Evolutionary conservation across 2,888 invertebrate genomes (phyloP).

Genomic region (Trichogramma evanescens): DNA sequence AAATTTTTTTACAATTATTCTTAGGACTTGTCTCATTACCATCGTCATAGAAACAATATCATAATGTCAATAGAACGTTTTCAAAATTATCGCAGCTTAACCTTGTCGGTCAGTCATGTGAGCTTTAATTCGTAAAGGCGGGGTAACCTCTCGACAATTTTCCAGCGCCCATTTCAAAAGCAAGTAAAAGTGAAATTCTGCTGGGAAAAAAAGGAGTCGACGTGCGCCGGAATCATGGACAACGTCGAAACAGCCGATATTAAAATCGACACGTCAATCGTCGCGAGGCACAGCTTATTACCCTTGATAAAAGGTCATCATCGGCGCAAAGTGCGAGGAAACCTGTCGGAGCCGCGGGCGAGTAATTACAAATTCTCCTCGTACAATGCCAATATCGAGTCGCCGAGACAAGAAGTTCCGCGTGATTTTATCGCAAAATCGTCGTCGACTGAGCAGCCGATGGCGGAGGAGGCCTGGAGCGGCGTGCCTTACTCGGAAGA

Average conservation of each 20-base stretch:
- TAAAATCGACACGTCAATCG: constrained; percentile 27
- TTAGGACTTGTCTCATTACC: neutral
- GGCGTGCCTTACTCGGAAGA: constrained; percentile 50
- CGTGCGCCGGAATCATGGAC: neutral
- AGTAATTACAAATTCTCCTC: constrained; percentile 47
- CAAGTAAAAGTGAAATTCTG: too few relatives aligned
- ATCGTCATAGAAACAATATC: too few relatives aligned
- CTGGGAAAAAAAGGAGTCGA: neutral
- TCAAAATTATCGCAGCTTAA: too few relatives aligned
- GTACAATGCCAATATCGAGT: constrained; percentile 41
- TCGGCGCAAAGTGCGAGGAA: constrained; percentile 13
- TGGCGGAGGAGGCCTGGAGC: constrained; percentile 24
- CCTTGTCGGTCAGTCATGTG: too few relatives aligned
- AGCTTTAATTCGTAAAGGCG: too few relatives aligned
- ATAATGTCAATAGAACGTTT: too few relatives aligned
- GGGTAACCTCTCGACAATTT: too few relatives aligned
- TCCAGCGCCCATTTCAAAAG: too few relatives aligned
- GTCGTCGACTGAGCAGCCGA: constrained; percentile 1
- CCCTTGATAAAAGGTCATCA: constrained; percentile 29
- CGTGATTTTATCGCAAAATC: constrained; percentile 7
- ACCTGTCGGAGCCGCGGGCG: constrained; percentile 39
- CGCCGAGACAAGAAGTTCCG: constrained; percentile 18
- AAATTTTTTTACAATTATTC: neutral
- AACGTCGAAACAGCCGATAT: neutral
- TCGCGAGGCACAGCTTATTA: constrained; percentile 33